Percentiles rank a stretch among this genome's conserved stretches.
Conservation (phyloP, 1,140 invertebrate species). For the Octopus sinensis region DNA sequence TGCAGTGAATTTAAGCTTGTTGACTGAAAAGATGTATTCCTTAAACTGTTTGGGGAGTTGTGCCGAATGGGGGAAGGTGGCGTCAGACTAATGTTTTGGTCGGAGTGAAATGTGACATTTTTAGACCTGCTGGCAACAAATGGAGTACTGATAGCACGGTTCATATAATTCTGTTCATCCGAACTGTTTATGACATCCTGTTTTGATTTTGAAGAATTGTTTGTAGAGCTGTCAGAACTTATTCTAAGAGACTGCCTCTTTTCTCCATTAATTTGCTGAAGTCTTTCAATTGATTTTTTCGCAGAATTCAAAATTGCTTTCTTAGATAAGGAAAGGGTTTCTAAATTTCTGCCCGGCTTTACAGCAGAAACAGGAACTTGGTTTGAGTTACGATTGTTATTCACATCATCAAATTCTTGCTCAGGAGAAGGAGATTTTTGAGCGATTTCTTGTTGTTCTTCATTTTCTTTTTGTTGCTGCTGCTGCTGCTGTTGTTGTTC, state of each 20-base stretch:
- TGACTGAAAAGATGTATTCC: background rate
- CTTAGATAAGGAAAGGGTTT: background rate
- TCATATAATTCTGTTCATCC: background rate
- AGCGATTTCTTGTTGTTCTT: background rate
- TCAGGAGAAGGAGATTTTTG: background rate
- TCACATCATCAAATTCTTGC: background rate
- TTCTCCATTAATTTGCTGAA: background rate
- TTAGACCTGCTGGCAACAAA: background rate
- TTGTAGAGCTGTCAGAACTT: background rate
- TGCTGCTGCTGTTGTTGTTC: conserved; percentile 32
- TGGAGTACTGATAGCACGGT: background rate
- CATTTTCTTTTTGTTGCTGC: background rate
- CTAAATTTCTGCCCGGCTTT: too few species aligned
- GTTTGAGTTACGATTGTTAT: background rate
- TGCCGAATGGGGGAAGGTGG: background rate
- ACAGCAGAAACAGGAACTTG: background rate
- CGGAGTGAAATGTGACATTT: background rate
- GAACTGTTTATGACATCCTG: background rate
- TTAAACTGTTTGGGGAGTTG: background rate
- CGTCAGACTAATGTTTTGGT: background rate
- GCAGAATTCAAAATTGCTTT: background rate
- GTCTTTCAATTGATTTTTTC: background rate
- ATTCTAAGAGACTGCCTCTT: background rate
- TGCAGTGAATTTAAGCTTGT: background rate
- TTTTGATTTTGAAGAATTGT: background rate